phyloP scores from a whole-genome alignment of 2,113 vertebrate species.

The Rallus limicola region DNA sequence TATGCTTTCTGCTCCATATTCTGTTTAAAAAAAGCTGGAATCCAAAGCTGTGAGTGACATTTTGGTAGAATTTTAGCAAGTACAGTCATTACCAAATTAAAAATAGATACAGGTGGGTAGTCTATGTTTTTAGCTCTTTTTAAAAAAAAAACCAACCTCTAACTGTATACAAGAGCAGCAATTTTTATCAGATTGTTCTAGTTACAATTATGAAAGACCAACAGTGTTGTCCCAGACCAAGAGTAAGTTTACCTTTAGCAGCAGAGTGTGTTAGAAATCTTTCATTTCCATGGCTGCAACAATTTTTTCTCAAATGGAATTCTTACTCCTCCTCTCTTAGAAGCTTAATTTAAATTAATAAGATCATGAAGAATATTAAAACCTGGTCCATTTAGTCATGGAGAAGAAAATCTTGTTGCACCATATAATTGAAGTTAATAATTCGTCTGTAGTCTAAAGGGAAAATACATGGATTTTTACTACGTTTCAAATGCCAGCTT shows the following conservation, averaged over 20 bases:
- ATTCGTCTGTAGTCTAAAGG: not conserved
- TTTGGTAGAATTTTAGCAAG: constrained; percentile 66
- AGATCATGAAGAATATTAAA: not conserved
- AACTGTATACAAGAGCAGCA: not conserved
- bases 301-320: not conserved
- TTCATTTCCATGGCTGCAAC: not conserved
- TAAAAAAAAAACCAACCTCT: not conserved
- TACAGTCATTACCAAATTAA: constrained; percentile 60
- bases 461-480: not conserved
- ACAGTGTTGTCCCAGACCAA: not conserved
- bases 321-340: not conserved
- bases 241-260: not conserved
- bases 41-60: constrained; percentile 66
- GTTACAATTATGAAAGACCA: not conserved
- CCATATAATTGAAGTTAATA: not conserved
- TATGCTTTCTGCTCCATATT: constrained; percentile 63
- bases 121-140: constrained; percentile 21
- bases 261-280: not conserved
- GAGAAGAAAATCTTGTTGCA: not conserved
- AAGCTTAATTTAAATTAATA: not conserved
- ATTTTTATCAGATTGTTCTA: not conserved
- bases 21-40: constrained; percentile 52
- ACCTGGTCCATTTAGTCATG: not conserved
- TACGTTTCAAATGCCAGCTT: not conserved
- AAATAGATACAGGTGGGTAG: constrained; percentile 64